A percentile compares a stretch with the other conserved stretches of the same genome.
Conservation (phyloP, 2,797 vertebrate genomes). For the Cirrhinus mrigala region DNA sequence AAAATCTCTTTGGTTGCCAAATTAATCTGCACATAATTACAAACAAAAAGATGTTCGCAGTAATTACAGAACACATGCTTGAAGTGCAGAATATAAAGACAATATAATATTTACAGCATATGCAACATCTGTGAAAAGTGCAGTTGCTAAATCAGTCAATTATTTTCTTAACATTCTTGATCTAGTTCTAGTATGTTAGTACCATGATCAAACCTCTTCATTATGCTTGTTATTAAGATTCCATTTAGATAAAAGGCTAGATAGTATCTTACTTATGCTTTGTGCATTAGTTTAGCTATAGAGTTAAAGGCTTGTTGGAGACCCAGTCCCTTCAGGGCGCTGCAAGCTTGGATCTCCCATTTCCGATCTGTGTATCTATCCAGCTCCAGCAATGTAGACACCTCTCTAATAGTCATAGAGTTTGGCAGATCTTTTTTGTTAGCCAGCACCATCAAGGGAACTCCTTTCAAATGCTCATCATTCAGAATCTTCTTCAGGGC, state of each 20-base stretch:
- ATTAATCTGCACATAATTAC: not conserved
- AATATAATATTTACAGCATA: not conserved
- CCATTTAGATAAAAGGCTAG: not conserved
- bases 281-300: constrained; percentile 79
- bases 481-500: constrained; percentile 77
- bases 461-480: constrained; percentile 70
- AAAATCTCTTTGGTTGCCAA: not conserved
- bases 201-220: not conserved
- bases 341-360: constrained; percentile 87
- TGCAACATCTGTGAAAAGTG: not conserved
- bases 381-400: constrained; percentile 74
- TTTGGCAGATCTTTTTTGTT: constrained; percentile 87
- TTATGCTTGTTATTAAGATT: not conserved
- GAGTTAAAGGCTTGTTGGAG: constrained; percentile 80
- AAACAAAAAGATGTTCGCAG: not conserved
- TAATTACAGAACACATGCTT: not conserved
- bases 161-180: not conserved
- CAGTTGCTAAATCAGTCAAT: not conserved
- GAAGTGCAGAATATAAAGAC: not conserved
- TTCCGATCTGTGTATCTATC: constrained; percentile 55
- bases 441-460: constrained; percentile 89
- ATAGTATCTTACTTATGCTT: constrained; percentile 62
- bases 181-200: not conserved
- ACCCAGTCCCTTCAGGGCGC: constrained; percentile 80
- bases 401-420: constrained; percentile 76